Conservation (phyloP, 1,140 invertebrate species). For the Drosophila fuyamai region DNA sequence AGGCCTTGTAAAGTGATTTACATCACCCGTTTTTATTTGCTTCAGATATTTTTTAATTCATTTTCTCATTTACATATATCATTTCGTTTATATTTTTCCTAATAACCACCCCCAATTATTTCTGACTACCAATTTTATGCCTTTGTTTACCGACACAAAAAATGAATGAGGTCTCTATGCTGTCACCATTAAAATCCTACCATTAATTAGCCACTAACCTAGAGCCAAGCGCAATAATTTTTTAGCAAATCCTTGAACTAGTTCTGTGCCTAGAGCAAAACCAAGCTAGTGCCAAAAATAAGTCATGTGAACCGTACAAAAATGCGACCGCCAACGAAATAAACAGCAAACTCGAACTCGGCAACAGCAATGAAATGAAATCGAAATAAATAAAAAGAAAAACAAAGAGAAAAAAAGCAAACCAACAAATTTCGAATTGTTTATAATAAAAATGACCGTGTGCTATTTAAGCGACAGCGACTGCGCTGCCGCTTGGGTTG, state of each 20-base stretch:
- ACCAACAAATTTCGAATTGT: conserved; percentile 70
- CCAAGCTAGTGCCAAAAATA: conserved; percentile 62
- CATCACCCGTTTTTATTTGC: no score
- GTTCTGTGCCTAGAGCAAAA: conserved; percentile 47
- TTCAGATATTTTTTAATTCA: no score
- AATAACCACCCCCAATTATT: neutral
- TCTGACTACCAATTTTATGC: neutral
- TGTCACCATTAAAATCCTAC: conserved; percentile 26
- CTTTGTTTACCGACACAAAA: conserved; percentile 2
- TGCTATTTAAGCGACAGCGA: conserved; percentile 75
- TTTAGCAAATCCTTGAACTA: conserved; percentile 76
- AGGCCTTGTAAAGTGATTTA: no score
- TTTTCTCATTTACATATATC: no score
- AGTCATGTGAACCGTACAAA: conserved; percentile 53
- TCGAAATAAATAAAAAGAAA: conserved; percentile 33
- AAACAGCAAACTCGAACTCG: conserved; percentile 69
- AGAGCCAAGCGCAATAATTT: conserved; percentile 16
- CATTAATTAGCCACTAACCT: conserved; percentile 31
- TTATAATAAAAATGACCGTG: conserved; percentile 84
- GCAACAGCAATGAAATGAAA: conserved; percentile 65
- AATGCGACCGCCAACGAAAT: conserved; percentile 60
- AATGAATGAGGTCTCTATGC: neutral
- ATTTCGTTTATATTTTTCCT: neutral
- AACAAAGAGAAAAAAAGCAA: conserved; percentile 29
- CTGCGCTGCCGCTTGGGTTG: conserved; percentile 47